These are phyloP conservation scores for Nomada fabriciana DNA, from an alignment of 2,888 invertebrate genomes.

Conservation along the genomic window DNA sequence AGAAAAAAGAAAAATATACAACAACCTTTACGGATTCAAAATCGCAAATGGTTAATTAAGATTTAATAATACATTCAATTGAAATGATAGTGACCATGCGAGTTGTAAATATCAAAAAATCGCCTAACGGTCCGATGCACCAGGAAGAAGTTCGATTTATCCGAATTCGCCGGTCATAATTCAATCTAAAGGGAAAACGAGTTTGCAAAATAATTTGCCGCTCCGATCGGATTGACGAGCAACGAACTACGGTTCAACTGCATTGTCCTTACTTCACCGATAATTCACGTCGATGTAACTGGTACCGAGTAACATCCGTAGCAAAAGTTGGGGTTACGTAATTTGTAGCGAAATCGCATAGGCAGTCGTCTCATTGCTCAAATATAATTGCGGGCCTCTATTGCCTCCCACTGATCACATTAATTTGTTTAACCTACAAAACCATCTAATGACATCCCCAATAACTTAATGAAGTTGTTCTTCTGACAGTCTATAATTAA, in stretches of 20 bases:
- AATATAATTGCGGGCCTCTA: slow-evolving; percentile 32
- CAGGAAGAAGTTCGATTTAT: neutral
- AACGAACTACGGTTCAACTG: slow-evolving; percentile 19
- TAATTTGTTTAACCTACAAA: neutral
- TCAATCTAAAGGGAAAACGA: slow-evolving; percentile 34
- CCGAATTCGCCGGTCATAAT: slow-evolving; percentile 28
- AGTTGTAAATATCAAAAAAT: neutral
- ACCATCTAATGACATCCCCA: neutral
- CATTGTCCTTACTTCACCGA: slow-evolving; percentile 44
- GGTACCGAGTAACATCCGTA: slow-evolving; percentile 33
- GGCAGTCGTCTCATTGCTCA: slow-evolving; percentile 23
- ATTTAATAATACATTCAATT: neutral
- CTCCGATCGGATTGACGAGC: slow-evolving; percentile 24
- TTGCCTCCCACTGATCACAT: neutral
- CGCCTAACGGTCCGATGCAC: neutral
- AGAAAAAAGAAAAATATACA: too few relatives aligned
- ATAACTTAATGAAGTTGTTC: too few relatives aligned
- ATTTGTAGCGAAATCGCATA: slow-evolving; percentile 36
- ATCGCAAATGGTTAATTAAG: too few relatives aligned
- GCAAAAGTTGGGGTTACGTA: slow-evolving; percentile 34
- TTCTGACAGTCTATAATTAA: too few relatives aligned
- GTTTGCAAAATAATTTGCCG: slow-evolving; percentile 32
- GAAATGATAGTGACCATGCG: neutral
- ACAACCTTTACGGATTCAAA: too few relatives aligned
- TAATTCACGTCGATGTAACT: slow-evolving; percentile 35